These are phyloP conservation scores for Carollia perspicillata DNA, from an alignment of 2,113 vertebrate species.

Conservation along the genomic window DNA sequence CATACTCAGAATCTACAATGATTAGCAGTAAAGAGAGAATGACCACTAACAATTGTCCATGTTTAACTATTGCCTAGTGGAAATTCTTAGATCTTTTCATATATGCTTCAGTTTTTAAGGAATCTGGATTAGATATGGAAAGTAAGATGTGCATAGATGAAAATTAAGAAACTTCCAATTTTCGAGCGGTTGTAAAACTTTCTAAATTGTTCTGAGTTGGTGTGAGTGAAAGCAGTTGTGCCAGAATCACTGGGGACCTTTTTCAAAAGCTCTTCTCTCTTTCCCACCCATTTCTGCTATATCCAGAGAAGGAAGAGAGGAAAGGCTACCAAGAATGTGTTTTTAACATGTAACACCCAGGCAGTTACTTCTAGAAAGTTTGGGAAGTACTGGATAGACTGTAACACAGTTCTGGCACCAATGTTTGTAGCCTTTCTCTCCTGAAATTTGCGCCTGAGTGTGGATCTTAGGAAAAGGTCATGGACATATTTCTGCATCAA, in stretches of 20 bases:
- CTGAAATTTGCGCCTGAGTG: not conserved
- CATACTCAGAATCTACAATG: not conserved
- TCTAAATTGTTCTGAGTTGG: not conserved
- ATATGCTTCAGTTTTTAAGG: not conserved
- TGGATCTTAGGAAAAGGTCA: constrained; percentile 26
- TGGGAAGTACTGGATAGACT: not conserved
- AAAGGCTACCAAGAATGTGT: not conserved
- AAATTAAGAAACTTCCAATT: not conserved
- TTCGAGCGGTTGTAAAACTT: not conserved
- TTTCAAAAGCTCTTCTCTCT: constrained; percentile 17
- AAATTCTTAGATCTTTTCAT: constrained; percentile 29
- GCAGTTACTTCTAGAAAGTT: not conserved
- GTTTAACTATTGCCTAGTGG: not conserved
- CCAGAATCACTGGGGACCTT: not conserved
- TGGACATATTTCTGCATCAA: not conserved
- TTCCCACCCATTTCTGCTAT: not conserved
- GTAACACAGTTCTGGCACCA: not conserved
- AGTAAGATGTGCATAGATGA: not conserved
- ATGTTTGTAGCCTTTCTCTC: not conserved
- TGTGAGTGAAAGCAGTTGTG: not conserved
- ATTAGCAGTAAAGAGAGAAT: not conserved
- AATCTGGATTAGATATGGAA: not conserved
- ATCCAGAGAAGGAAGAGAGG: not conserved
- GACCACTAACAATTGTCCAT: not conserved
- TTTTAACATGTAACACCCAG: not conserved